Evolutionary conservation across 2,797 vertebrate genomes (phyloP).

Genomic region (Coregonus suidteri): DNA sequence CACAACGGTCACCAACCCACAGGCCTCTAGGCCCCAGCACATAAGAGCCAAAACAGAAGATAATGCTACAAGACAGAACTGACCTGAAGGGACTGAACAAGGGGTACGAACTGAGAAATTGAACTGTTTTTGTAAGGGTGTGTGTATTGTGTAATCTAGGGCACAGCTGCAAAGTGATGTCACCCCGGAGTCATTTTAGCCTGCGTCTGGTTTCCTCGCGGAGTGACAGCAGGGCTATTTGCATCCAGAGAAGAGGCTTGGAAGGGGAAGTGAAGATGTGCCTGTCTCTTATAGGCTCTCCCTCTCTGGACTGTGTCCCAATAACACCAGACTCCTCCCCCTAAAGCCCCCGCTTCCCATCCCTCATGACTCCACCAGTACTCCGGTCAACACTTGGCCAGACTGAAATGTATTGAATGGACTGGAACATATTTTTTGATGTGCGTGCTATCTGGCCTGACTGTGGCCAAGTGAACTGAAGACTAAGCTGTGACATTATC

Average conservation of each 20-base stretch:
- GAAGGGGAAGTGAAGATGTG: slow-evolving; percentile 11
- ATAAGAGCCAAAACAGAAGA: slow-evolving; percentile 26
- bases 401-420: slow-evolving; percentile 25
- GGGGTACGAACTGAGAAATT: slow-evolving; percentile 14
- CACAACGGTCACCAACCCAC: slow-evolving; percentile 45
- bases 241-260: slow-evolving; percentile 24
- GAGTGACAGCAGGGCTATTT: slow-evolving; percentile 28
- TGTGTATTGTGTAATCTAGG: slow-evolving; percentile 51
- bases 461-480: slow-evolving; percentile 24
- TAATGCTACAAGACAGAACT: slow-evolving; percentile 22
- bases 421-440: slow-evolving; percentile 28
- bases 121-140: slow-evolving; percentile 14
- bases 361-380: background rate
- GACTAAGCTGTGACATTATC: slow-evolving; percentile 12
- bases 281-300: slow-evolving; percentile 22
- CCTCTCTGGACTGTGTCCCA: slow-evolving; percentile 31
- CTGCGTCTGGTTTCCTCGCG: slow-evolving; percentile 33
- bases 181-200: slow-evolving; percentile 61
- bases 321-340: background rate
- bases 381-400: slow-evolving; percentile 28
- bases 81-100: slow-evolving; percentile 13
- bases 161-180: slow-evolving; percentile 68
- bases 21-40: slow-evolving; percentile 9
- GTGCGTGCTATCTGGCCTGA: slow-evolving; percentile 24
- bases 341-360: background rate